These are phyloP conservation scores for Oenanthe oenanthe DNA, from an alignment of 2,113 vertebrate species.

Conservation along the genomic window DNA sequence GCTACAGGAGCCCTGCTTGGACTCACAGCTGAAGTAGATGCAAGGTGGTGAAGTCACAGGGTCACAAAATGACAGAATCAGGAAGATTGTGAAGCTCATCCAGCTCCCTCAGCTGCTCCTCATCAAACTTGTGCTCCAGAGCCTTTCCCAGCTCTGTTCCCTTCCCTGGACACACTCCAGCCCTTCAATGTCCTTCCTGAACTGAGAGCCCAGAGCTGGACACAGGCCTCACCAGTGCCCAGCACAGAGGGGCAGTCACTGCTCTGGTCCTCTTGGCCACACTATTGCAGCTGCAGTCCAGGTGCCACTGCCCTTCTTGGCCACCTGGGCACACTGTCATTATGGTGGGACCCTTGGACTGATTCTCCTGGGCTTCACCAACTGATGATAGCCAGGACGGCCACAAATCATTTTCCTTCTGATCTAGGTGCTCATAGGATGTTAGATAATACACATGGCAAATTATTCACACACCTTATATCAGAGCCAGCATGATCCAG, in stretches of 20 bases:
- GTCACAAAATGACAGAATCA: background rate
- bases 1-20: accelerated
- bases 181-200: background rate
- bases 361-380: background rate
- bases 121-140: background rate
- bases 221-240: background rate
- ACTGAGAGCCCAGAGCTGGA: accelerated
- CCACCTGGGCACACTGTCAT: background rate
- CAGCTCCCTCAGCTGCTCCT: background rate
- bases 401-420: background rate
- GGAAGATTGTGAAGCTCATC: background rate
- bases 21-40: background rate
- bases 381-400: background rate
- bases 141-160: accelerated
- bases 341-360: background rate
- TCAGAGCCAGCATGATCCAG: background rate
- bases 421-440: background rate
- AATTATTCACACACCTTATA: background rate
- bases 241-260: background rate
- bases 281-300: background rate
- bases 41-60: background rate
- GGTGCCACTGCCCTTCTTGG: background rate
- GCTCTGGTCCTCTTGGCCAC: background rate
- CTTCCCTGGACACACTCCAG: background rate
- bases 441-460: background rate